phyloP scores from a whole-genome alignment of 1,140 invertebrate species.

The Magallana gigas region DNA sequence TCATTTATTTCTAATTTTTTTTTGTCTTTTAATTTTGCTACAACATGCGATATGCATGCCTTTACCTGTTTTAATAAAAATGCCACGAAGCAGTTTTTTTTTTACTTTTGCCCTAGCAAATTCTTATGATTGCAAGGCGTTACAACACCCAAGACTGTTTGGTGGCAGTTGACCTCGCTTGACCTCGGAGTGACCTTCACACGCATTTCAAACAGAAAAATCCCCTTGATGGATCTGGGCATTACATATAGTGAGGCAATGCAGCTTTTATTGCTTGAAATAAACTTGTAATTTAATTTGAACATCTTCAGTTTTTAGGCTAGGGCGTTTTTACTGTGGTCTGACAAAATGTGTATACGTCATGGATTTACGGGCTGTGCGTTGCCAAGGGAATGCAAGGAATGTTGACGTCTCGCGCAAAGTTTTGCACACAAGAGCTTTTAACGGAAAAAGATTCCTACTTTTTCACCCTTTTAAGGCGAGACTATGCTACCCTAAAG shows the following conservation, averaged over 20 bases:
- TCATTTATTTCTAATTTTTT: background rate
- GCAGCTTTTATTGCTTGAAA: slow-evolving; percentile 10
- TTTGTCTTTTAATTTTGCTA: background rate
- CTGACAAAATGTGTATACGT: slow-evolving; percentile 31
- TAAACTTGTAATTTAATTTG: slow-evolving; percentile 33
- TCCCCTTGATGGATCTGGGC: slow-evolving; percentile 17
- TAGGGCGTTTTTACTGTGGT: slow-evolving; percentile 34
- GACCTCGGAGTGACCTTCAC: slow-evolving; percentile 20
- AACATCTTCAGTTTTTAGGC: slow-evolving; percentile 37
- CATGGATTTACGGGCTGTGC: slow-evolving; percentile 10
- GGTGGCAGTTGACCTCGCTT: background rate
- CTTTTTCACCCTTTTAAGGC: background rate
- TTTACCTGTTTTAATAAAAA: slow-evolving; percentile 14
- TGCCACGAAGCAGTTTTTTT: slow-evolving; percentile 1
- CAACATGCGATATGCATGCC: background rate
- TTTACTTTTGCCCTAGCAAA: background rate
- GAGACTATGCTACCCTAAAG: background rate
- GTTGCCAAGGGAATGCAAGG: slow-evolving; percentile 26
- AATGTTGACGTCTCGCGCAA: slow-evolving; percentile 25
- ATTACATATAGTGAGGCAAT: slow-evolving; percentile 31
- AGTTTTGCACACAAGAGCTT: background rate
- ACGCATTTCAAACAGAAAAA: slow-evolving; percentile 32
- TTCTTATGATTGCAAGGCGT: background rate
- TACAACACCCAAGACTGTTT: slow-evolving; percentile 4
- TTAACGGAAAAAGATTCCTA: background rate